Percentiles rank a stretch among this genome's conserved stretches.
phyloP scores from a whole-genome alignment of 1,140 invertebrate genomes.

The Megalopta genalis region DNA sequence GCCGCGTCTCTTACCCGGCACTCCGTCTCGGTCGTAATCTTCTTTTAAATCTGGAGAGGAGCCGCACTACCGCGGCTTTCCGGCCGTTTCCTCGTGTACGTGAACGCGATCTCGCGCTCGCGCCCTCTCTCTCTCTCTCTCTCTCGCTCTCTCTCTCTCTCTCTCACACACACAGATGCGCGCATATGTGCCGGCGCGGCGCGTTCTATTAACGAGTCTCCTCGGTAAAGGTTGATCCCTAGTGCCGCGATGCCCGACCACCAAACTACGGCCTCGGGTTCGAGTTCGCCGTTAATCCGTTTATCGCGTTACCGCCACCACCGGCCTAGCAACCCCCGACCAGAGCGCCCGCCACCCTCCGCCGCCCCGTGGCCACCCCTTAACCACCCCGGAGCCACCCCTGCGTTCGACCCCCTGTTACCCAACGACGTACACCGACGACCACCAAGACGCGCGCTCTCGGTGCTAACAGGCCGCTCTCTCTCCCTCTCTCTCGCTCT shows the following conservation, averaged over 20 bases:
- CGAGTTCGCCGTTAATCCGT: constrained; percentile 77
- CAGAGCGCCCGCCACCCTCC: constrained; percentile 9
- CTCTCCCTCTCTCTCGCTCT: too few species aligned
- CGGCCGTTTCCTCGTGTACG: too few species aligned
- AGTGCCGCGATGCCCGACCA: constrained; percentile 60
- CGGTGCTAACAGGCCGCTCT: neutral
- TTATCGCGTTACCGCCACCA: constrained; percentile 78
- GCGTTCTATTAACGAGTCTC: constrained; percentile 2
- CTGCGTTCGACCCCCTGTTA: constrained; percentile 49
- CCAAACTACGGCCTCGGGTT: constrained; percentile 72
- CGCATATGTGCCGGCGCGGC: neutral
- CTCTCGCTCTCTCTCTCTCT: too few species aligned
- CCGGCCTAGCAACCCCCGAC: constrained; percentile 70
- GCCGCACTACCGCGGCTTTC: too few species aligned
- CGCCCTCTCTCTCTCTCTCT: too few species aligned
- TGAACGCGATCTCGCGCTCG: too few species aligned
- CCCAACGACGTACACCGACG: constrained; percentile 27
- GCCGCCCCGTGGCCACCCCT: constrained; percentile 25
- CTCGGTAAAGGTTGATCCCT: constrained; percentile 43
- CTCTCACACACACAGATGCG: neutral
- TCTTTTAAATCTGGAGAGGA: neutral
- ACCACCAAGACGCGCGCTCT: constrained; percentile 23
- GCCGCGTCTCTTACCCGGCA: neutral
- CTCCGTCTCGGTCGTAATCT: neutral
- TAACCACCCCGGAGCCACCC: constrained; percentile 22